phyloP scores from a whole-genome alignment of 2,888 invertebrate genomes.

The Tetragnatha montana region DNA sequence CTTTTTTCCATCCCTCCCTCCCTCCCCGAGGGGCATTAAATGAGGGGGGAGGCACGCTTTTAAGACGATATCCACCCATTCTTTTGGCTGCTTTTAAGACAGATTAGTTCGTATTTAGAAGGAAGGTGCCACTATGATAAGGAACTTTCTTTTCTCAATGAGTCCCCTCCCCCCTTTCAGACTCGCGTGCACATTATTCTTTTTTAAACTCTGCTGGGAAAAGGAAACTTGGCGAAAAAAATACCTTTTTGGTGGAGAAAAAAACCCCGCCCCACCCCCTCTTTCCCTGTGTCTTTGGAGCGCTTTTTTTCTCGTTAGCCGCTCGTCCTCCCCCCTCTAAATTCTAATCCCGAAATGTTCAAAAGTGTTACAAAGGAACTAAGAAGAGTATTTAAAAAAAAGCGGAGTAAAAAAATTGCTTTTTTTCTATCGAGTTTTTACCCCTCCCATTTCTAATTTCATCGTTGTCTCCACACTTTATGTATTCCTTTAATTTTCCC shows the following conservation, averaged over 20 bases:
- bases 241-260: constrained; percentile 21
- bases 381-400: constrained; percentile 54
- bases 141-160: constrained; percentile 56
- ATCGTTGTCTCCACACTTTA: constrained; percentile 70
- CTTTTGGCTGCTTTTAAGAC: constrained; percentile 67
- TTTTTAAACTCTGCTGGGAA: constrained; percentile 56
- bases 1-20: constrained; percentile 21
- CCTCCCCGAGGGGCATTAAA: constrained; percentile 39
- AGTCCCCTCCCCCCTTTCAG: constrained; percentile 23
- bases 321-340: constrained; percentile 52
- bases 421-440: constrained; percentile 24
- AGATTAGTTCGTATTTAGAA: constrained; percentile 70
- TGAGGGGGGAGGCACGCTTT: constrained; percentile 36
- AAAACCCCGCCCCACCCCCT: constrained; percentile 24
- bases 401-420: neutral
- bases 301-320: constrained; percentile 67
- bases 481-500: constrained; percentile 71
- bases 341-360: constrained; percentile 70
- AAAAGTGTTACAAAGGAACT: constrained; percentile 69
- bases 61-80: constrained; percentile 56
- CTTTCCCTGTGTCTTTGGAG: constrained; percentile 39
- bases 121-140: constrained; percentile 66
- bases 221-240: constrained; percentile 35
- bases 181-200: constrained; percentile 56
- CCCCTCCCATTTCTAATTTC: constrained; percentile 66